phyloP scores from a whole-genome alignment of 2,888 invertebrate species.

The Trachelus tabidus region DNA sequence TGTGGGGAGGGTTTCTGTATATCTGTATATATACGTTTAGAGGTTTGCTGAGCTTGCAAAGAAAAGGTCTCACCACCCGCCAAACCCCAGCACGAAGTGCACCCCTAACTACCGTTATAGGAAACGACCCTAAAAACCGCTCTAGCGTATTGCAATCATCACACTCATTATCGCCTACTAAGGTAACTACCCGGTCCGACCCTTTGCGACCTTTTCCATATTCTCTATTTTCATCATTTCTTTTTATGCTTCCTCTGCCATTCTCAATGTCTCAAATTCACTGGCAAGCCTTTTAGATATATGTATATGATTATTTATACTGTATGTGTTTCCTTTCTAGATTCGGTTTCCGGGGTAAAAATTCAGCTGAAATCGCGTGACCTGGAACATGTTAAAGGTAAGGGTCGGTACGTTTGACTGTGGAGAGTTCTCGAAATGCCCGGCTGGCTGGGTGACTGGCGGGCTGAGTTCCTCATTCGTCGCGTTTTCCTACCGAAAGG shows the following conservation, averaged over 20 bases:
- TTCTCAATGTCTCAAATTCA: neutral
- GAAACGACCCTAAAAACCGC: slow-evolving; percentile 1
- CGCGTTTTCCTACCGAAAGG: neutral
- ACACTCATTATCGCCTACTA: slow-evolving; percentile 10
- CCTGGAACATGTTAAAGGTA: neutral
- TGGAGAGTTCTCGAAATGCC: neutral
- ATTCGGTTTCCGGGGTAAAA: neutral
- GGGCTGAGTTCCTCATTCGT: neutral
- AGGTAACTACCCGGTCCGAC: neutral
- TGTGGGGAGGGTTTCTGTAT: neutral
- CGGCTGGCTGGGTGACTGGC: neutral
- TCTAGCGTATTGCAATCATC: slow-evolving; percentile 18
- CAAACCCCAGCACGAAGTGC: neutral
- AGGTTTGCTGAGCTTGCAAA: slow-evolving; percentile 19
- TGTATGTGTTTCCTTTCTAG: neutral
- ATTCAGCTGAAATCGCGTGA: neutral
- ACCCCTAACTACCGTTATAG: neutral
- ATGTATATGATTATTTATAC: neutral
- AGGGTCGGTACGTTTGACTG: neutral
- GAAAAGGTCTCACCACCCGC: neutral
- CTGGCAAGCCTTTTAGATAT: neutral
- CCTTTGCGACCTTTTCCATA: neutral
- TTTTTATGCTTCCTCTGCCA: neutral
- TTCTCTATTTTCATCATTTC: neutral
- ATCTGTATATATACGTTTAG: neutral